phyloP scores from a whole-genome alignment of 2,113 vertebrate species.

The Chloropsis hardwickii region DNA sequence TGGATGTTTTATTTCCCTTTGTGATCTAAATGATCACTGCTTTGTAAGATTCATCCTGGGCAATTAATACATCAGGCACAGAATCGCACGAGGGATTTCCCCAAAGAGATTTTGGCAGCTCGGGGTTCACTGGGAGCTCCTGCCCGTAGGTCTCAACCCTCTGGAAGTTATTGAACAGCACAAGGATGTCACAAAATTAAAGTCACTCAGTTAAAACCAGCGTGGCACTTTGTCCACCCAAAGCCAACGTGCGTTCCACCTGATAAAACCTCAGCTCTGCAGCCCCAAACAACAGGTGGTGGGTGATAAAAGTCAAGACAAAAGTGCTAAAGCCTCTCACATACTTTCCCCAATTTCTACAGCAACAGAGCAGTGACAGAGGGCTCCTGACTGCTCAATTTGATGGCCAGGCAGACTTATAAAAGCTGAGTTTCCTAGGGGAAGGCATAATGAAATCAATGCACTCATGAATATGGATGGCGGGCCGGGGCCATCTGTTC shows the following conservation, averaged over 20 bases:
- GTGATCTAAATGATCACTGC: neutral
- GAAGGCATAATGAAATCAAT: slow-evolving; percentile 69
- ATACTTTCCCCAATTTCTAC: slow-evolving; percentile 62
- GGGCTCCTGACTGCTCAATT: slow-evolving; percentile 72
- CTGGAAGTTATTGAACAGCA: neutral
- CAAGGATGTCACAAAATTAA: neutral
- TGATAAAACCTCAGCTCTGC: neutral
- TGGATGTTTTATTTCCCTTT: neutral
- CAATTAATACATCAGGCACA: neutral
- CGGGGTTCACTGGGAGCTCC: neutral
- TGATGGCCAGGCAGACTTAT: slow-evolving; percentile 67
- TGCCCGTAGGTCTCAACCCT: neutral
- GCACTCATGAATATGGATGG: slow-evolving; percentile 76
- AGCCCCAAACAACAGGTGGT: slow-evolving; percentile 60
- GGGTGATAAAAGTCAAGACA: slow-evolving; percentile 53
- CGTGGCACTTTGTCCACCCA: neutral
- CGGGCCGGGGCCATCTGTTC: slow-evolving; percentile 70
- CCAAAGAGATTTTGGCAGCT: neutral
- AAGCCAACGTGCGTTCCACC: neutral
- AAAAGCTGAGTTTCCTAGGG: slow-evolving; percentile 71
- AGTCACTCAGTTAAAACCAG: neutral
- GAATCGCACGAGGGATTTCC: neutral
- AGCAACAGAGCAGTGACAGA: slow-evolving; percentile 65
- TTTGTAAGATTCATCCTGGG: neutral
- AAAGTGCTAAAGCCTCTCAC: slow-evolving; percentile 52